These are phyloP conservation scores for Gobionotothen gibberifrons DNA, from an alignment of 2,797 vertebrate species.

Conservation along the genomic window DNA sequence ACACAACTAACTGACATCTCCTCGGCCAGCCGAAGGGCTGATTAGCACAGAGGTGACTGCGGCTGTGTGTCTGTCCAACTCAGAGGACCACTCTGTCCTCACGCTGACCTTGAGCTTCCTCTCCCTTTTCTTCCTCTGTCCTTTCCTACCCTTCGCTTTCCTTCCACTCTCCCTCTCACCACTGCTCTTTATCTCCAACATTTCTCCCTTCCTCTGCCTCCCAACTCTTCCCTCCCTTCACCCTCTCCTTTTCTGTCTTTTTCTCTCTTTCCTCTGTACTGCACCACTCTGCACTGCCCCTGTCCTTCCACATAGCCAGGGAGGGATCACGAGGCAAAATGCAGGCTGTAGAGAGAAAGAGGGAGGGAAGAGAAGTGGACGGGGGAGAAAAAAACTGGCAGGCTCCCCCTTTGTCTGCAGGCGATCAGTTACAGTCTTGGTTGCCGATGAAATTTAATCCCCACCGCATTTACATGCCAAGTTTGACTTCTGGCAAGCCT, in stretches of 20 bases:
- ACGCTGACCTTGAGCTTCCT: conserved; percentile 74
- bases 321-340: conserved; percentile 81
- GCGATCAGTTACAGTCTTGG: conserved; percentile 85
- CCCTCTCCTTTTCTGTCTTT: conserved; percentile 30
- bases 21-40: conserved; percentile 78
- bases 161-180: conserved; percentile 30
- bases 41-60: conserved; percentile 83
- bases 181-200: conserved; percentile 42
- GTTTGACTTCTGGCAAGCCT: conserved; percentile 86
- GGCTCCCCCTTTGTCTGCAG: conserved; percentile 82
- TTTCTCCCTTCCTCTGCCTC: conserved; percentile 40
- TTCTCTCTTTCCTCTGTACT: conserved; percentile 63
- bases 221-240: conserved; percentile 24
- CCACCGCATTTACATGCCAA: conserved; percentile 85
- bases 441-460: conserved; percentile 85
- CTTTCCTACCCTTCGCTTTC: conserved; percentile 21
- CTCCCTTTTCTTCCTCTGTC: conserved; percentile 50
- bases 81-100: conserved; percentile 76
- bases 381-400: conserved; percentile 68
- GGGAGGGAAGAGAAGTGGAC: conserved; percentile 51
- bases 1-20: conserved; percentile 73
- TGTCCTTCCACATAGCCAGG: conserved; percentile 76
- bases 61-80: conserved; percentile 72
- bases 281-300: conserved; percentile 75
- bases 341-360: conserved; percentile 74